Evolutionary conservation across 1,140 invertebrate genomes (phyloP), one percentile per base, ranked within the genome.

Genomic region (Drosophila ananassae): DNA sequence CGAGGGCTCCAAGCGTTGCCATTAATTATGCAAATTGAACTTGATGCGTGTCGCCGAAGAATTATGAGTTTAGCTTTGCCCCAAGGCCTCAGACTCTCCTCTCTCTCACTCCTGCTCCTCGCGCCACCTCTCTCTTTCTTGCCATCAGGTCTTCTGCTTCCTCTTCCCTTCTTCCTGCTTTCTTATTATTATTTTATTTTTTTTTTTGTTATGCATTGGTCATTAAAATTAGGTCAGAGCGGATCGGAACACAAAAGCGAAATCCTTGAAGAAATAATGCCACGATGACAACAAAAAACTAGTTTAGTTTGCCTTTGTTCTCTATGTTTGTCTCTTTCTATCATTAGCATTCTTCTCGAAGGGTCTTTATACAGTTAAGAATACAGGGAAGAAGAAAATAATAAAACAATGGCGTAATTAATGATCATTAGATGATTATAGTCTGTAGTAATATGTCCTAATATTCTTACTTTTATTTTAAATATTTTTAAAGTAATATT

Each of bases 11-110:
- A 58, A 61, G 50, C 47, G 30, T 73, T 84, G 73, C 69, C 83
- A 82, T 85, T 85, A 85, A 85, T 85, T 85, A 85, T 79, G 66
- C 79, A 82, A 85, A 85, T 87, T 89, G 62, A 76, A 85, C 61
- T 78, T 87, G 82, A 87, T 85, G 78, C 82, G 83, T 81, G 82
- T 87, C 78, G 69, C 59, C 68, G 67, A 84, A 72, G 74, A 89
- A 82, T 72, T 87, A 87, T 85, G 63, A 50, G 52, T 61, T 47
- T 52, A 67, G 73, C 77, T 67, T 63, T 44, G 9, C 28, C 74
- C 13, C 51, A 17, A 63, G 67, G 63, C 39, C 22, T 22, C 34
- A 44, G 64, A 47, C 47, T 60, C 48, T 66, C 41, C 17, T 17
- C 17, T 17, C 17, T 17, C 17, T 17, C 17, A 17, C 17, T 17